Percentiles rank a stretch among this genome's conserved stretches.
phyloP scores from a whole-genome alignment of 2,113 vertebrate genomes.

The Anser brachyrhynchus region DNA sequence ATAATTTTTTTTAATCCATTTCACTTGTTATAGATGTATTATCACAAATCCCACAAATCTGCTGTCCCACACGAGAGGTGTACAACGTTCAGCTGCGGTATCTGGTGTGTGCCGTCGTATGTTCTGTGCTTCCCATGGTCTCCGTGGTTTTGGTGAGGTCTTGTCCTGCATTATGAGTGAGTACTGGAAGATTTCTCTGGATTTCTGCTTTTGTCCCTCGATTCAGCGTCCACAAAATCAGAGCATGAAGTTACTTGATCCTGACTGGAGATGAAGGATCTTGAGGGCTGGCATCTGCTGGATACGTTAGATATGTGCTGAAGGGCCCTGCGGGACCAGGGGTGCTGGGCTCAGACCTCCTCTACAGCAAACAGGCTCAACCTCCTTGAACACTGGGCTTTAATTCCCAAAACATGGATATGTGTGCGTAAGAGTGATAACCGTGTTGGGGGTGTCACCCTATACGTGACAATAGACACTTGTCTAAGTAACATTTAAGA shows the following conservation, averaged over 20 bases:
- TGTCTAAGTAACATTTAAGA: not conserved
- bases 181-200: not conserved
- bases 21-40: conserved; percentile 12
- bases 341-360: fast-evolving
- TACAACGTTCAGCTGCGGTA: not conserved
- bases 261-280: not conserved
- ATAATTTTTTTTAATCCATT: conserved; percentile 41
- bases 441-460: not conserved
- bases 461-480: not conserved
- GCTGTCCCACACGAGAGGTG: fast-evolving
- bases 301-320: not conserved
- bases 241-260: fast-evolving
- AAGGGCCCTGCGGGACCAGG: not conserved
- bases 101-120: fast-evolving
- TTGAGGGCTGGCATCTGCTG: not conserved
- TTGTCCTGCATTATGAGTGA: not conserved
- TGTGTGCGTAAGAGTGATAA: not conserved
- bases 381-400: not conserved
- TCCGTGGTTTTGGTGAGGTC: fast-evolving
- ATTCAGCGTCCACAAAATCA: not conserved
- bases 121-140: not conserved
- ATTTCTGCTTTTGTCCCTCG: not conserved
- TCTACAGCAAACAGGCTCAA: not conserved
- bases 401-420: not conserved
- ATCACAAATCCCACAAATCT: conserved; percentile 6